phyloP scores from a whole-genome alignment of 2,113 vertebrate species.

The Hyla sarda region DNA sequence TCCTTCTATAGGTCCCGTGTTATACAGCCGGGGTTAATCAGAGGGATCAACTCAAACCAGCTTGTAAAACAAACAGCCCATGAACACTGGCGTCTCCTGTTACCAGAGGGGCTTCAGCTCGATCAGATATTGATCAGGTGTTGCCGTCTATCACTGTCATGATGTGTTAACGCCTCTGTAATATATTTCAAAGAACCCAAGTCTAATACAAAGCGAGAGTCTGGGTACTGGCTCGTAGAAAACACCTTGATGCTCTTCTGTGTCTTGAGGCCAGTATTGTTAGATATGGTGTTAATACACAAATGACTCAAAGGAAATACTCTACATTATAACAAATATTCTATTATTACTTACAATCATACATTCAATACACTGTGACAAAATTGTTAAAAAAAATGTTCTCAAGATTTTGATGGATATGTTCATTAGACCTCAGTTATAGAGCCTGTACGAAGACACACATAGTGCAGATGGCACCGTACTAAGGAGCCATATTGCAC shows the following conservation, averaged over 20 bases:
- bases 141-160: slow-evolving; percentile 14
- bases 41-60: slow-evolving; percentile 42
- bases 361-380: too few species aligned
- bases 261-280: too few species aligned
- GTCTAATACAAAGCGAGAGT: neutral
- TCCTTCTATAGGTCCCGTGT: slow-evolving; percentile 45
- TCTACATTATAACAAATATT: too few species aligned
- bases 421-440: too few species aligned
- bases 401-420: too few species aligned
- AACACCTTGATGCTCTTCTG: too few species aligned
- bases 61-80: slow-evolving; percentile 45
- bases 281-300: neutral
- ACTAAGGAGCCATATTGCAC: too few species aligned
- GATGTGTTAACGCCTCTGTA: slow-evolving; percentile 18
- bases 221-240: neutral
- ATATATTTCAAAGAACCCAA: neutral
- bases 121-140: slow-evolving; percentile 41
- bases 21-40: slow-evolving; percentile 56
- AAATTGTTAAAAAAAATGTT: too few species aligned
- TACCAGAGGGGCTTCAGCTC: slow-evolving; percentile 16
- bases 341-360: too few species aligned
- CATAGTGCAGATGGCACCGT: too few species aligned
- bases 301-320: too few species aligned
- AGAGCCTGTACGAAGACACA: too few species aligned
- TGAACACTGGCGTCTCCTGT: slow-evolving; percentile 28